These are phyloP conservation scores for Prorops nasuta DNA, from an alignment of 1,140 invertebrate species.

Conservation along the genomic window DNA sequence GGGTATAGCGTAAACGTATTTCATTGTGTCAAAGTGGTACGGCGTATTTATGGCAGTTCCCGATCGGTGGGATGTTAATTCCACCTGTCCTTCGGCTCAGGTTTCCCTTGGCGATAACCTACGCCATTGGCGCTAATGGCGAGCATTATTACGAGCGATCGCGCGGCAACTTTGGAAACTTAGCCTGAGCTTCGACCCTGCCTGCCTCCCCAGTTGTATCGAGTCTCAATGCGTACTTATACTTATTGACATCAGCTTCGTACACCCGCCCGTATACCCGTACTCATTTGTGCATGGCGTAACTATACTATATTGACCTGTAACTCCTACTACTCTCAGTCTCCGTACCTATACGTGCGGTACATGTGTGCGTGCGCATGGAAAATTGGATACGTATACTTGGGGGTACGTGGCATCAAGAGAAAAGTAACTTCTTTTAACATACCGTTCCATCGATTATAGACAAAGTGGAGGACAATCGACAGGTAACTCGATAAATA, in stretches of 20 bases:
- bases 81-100: conserved; percentile 37
- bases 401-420: conserved; percentile 1
- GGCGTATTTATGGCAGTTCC: no score
- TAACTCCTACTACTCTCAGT: background rate
- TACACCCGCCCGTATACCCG: background rate
- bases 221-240: conserved; percentile 28
- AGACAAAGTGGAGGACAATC: conserved; percentile 30
- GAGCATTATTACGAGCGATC: conserved; percentile 36
- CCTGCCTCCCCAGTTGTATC: conserved; percentile 18
- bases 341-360: no score
- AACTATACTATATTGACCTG: background rate
- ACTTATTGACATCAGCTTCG: conserved; percentile 15
- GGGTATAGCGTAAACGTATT: no score
- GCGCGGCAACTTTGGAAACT: conserved; percentile 39
- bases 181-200: conserved; percentile 11
- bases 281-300: background rate
- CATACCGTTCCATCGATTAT: conserved; percentile 31
- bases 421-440: conserved; percentile 16
- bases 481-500: conserved; percentile 36
- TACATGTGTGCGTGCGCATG: no score
- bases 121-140: conserved; percentile 35
- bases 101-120: conserved; percentile 33
- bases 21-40: no score
- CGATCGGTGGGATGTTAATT: no score
- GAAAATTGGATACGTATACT: no score